Evolutionary conservation across 2,888 invertebrate genomes (phyloP).

Genomic region (Himalopsyche japonica): DNA sequence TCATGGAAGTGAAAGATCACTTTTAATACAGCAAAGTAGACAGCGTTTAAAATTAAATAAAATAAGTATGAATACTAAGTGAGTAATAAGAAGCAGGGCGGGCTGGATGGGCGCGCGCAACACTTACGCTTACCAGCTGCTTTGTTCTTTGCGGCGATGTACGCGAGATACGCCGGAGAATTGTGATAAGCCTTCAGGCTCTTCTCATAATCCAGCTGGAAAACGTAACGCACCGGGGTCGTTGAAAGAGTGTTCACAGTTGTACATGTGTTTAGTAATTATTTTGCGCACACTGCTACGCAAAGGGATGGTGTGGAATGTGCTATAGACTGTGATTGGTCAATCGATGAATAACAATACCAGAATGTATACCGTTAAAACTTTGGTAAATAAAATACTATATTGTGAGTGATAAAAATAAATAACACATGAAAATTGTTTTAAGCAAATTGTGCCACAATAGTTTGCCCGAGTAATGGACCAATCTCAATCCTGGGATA

Average conservation of each 20-base stretch:
- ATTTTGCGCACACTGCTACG: not conserved
- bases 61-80: not conserved
- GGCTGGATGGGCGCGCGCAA: constrained; percentile 31
- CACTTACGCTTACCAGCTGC: constrained; percentile 67
- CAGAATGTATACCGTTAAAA: not conserved
- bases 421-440: not conserved
- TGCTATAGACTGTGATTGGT: constrained; percentile 21
- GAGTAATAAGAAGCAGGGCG: constrained; percentile 27
- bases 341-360: not conserved
- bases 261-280: not conserved
- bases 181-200: constrained; percentile 92
- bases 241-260: not conserved
- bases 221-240: constrained; percentile 39
- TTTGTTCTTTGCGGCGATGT: constrained; percentile 90
- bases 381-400: not conserved
- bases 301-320: not conserved
- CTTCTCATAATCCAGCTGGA: constrained; percentile 88
- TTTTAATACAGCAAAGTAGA: not conserved
- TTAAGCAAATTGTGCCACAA: not conserved
- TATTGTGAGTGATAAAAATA: no score
- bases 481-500: constrained; percentile 18
- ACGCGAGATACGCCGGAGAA: constrained; percentile 92
- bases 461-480: not conserved
- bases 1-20: not conserved
- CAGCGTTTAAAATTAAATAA: not conserved